phyloP scores from a whole-genome alignment of 1,140 invertebrate species.

The Dysdera silvatica region DNA sequence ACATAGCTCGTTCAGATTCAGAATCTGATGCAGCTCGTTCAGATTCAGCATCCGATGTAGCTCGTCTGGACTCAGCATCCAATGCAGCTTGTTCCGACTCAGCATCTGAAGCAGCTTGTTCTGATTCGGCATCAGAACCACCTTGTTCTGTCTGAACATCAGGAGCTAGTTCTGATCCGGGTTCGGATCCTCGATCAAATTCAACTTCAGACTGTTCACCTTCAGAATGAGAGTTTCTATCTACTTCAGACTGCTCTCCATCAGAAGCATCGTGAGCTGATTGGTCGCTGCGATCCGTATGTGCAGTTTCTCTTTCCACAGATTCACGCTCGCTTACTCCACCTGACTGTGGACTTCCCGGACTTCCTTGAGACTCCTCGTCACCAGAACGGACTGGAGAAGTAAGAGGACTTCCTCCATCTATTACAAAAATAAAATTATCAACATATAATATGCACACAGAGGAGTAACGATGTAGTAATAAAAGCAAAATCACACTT shows the following conservation, averaged over 20 bases:
- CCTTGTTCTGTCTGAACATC: constrained; percentile 2
- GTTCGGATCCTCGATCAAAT: constrained; percentile 9
- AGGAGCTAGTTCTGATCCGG: background rate
- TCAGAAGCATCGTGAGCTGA: no score
- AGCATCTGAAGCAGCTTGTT: constrained; percentile 6
- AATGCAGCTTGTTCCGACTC: background rate
- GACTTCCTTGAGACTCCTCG: no score
- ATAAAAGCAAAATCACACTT: no score
- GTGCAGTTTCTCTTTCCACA: no score
- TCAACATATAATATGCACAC: no score
- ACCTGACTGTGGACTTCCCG: no score
- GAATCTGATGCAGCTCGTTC: background rate
- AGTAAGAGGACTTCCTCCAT: no score
- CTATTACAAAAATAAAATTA: no score
- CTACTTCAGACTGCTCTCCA: background rate
- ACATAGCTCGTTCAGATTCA: background rate
- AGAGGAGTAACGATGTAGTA: no score
- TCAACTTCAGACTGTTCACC: background rate
- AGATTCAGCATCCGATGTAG: background rate
- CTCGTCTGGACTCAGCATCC: background rate
- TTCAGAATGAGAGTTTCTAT: background rate
- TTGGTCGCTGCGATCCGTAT: no score
- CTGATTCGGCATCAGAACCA: background rate
- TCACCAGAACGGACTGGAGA: no score
- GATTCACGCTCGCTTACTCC: no score